A percentile compares a stretch with the other conserved stretches of the same genome.
Evolutionary conservation across 64 coral and sea anemone species (phyloP).

Genomic region (Stichodactyla mertensii): DNA sequence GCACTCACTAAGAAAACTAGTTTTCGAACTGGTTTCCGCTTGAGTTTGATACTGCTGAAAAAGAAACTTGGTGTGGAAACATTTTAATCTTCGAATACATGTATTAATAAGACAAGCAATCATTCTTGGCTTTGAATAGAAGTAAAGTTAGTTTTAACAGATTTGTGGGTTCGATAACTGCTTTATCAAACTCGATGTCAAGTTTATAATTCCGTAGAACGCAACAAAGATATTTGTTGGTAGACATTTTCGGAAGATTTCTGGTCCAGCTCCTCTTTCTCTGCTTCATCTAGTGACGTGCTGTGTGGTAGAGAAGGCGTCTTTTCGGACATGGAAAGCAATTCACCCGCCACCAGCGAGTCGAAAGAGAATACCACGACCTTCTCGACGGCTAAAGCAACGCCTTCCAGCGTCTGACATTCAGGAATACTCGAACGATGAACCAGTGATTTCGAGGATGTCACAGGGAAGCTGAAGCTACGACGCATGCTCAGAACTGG

Average conservation of each 20-base stretch:
- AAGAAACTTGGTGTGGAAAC: no score
- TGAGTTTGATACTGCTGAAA: no score
- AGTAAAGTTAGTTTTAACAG: no score
- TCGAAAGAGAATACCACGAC: constrained; percentile 4
- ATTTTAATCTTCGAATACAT: no score
- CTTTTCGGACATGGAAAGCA: neutral
- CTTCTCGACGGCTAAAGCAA: neutral
- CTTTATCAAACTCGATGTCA: neutral
- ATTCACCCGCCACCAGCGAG: neutral
- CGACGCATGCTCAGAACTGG: constrained; percentile 12
- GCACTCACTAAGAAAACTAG: no score
- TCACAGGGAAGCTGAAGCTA: constrained; percentile 1
- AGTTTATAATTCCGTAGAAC: constrained; percentile 1
- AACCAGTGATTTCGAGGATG: neutral
- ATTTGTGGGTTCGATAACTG: no score
- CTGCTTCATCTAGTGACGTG: neutral
- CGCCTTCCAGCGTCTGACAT: neutral
- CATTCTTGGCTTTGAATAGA: no score
- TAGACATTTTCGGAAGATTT: neutral
- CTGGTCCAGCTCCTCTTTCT: neutral
- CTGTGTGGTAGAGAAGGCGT: neutral
- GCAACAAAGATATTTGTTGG: neutral
- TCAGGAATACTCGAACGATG: neutral
- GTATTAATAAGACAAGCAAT: no score
- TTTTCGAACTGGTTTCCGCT: no score